Evolutionary conservation across 37 sponge, comb jelly and placozoan species (phyloP).

Genomic region (Tethya wilhelma): DNA sequence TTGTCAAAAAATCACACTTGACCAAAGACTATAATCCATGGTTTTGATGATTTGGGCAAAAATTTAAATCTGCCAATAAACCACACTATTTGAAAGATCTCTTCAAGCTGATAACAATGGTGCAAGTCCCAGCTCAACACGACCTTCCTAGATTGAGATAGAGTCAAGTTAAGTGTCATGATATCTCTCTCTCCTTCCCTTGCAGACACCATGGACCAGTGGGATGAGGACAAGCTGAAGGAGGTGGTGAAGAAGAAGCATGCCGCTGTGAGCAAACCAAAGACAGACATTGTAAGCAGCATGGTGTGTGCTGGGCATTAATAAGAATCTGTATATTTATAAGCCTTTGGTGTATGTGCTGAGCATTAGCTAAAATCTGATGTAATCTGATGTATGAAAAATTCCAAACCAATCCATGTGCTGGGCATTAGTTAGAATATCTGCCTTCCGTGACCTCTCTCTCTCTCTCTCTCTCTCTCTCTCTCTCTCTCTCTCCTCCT

Average conservation of each 20-base stretch:
- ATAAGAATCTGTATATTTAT: neutral
- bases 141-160: no score
- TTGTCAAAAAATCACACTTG: no score
- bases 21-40: no score
- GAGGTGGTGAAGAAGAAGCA: slow-evolving; percentile 95
- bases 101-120: no score
- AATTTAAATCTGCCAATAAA: no score
- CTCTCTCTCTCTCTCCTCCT: neutral
- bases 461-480: slow-evolving; percentile 5
- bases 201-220: slow-evolving; percentile 93
- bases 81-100: no score
- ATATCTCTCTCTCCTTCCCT: neutral
- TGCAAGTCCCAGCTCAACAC: no score
- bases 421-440: no score
- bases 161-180: neutral
- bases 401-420: no score
- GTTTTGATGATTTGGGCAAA: no score
- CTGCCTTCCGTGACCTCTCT: neutral
- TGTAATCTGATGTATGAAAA: no score
- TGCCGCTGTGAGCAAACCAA: slow-evolving; percentile 74
- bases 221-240: slow-evolving; percentile 96
- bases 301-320: neutral
- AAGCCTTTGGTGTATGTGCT: neutral
- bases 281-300: slow-evolving; percentile 74
- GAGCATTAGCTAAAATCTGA: no score